Evolutionary conservation across 1,140 invertebrate species (phyloP), one percentile per base, ranked within the genome.

Genomic region (Drosophila fuyamai): DNA sequence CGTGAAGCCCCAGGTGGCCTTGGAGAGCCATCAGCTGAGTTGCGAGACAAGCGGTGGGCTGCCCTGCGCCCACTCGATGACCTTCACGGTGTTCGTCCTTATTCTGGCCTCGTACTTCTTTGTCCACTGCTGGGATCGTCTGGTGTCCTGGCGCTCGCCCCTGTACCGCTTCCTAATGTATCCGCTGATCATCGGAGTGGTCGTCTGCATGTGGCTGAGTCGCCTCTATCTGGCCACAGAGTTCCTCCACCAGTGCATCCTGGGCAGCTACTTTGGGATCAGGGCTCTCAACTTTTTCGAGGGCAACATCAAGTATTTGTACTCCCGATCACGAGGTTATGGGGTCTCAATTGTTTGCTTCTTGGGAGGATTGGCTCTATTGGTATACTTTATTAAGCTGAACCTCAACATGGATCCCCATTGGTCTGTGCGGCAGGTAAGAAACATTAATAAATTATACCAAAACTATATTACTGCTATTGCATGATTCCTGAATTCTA

Each of bases 391-490:
- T 55, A 35, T 66, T 0, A 92, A 91, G 67, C 36, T 90, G 32
- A 50, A 32, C 1, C 29, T 84, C 8, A 51, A 65, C 9, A 14
- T 84, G 5, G 91, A 92, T 71, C 91, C 91, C 0, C 91, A 91
- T 66, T 92, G 82, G 84, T 84, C 91, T 5, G 91, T 92, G 32
- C 75, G 91, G 0, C 79, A 90, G 90, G 90, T 91, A 29, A 53
- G 63, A 4, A 5, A 14, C 5, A 18, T 27, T n/a, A n/a, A n/a
- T n/a, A n/a, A 44, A 10, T 1, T 18, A 4, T 14, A 16, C 0
- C 3, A 8, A 13, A 43, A 3, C 13, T 44, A 18, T 32, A 32
- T 32, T 32, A 32, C 0, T 16, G 1, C 5, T 46, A 0, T 3
- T 23, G 4, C 13, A 13, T 7, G 0, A 7, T 13, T 6, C 4